Evolutionary conservation across 1,140 invertebrate species (phyloP), one percentile per base, ranked within the genome.

Genomic region (Andrena cerasifolii): DNA sequence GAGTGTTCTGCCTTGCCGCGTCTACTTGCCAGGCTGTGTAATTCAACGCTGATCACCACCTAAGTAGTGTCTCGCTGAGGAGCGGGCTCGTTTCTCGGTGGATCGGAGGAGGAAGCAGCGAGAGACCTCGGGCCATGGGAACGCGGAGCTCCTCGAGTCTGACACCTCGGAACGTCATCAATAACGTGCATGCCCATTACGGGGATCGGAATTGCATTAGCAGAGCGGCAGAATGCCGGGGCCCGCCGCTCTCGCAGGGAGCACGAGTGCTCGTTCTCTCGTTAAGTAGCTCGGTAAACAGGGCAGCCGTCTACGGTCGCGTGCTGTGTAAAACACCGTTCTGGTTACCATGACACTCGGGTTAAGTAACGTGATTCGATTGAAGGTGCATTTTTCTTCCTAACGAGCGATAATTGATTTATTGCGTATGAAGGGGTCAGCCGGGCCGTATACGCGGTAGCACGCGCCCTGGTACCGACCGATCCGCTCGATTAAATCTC

Each of bases 381-480:
- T 83, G 88, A 89, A 87, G 77, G 84, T 87, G 77, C 83, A 90
- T 90, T 90, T 88, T 88, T 90, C 83, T 88, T 82, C 87, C 85
- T 88, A 88, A 91, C 74, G 78, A 89, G 79, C 76, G 82, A 85
- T 89, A 90, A 91, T 91, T 90, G 82, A 89, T 89, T 90, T 89
- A 90, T 88, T 81, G 83, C 75, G 81, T 80, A 81, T 51, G 63
- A 81, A 78, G 61, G 78, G 83, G 75, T 70, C 82, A 81, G 45
- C 36, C 75, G 81, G 72, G 84, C 68, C 63, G 63, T 54, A 67
- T 79, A 86, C 81, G 84, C 75, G n/a, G 63, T 70, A 82, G 82
- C 75, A 86, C 77, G 85, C 82, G 85, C 67, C 63, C 54, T 45
- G 58, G 66, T 58, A 74, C 36, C 72, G 47, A 62, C 8, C 67